Percentiles rank a stretch among this genome's conserved stretches.
Conservation (phyloP, 2,888 invertebrate genomes). For the Scaptomyza tumidula region DNA sequence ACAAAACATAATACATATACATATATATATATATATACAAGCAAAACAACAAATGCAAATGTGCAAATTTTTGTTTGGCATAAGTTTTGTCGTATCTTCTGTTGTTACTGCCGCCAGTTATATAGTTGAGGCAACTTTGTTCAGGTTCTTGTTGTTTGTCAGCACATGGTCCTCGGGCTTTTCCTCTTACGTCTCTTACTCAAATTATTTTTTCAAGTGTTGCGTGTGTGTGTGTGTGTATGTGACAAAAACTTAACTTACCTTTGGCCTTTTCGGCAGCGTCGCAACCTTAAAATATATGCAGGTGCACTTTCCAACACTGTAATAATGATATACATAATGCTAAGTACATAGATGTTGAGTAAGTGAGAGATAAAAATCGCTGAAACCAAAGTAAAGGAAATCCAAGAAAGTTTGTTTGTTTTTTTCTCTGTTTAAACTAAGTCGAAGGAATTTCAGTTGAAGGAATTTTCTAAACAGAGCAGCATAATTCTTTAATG, state of each 20-base stretch:
- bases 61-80: constrained; percentile 29
- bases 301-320: constrained; percentile 22
- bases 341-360: constrained; percentile 14
- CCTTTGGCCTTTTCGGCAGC: constrained; percentile 63
- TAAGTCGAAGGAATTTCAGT: too few species aligned
- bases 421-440: too few species aligned
- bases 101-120: constrained; percentile 35
- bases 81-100: constrained; percentile 39
- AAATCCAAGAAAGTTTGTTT: too few species aligned
- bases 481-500: too few species aligned
- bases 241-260: constrained; percentile 46
- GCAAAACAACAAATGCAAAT: constrained; percentile 31
- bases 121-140: constrained; percentile 53
- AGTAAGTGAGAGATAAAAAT: constrained; percentile 4
- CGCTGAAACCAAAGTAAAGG: constrained; percentile 1
- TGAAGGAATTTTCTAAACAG: too few species aligned
- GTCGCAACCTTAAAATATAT: constrained; percentile 36
- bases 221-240: constrained; percentile 11
- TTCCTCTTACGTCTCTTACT: constrained; percentile 2
- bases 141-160: constrained; percentile 57
- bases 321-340: constrained; percentile 28
- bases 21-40: neutral
- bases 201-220: constrained; percentile 33
- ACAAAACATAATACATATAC: constrained; percentile 14
- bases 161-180: constrained; percentile 32